These are phyloP conservation scores for Mus pahari DNA, from an alignment of 2,113 vertebrate species.

Conservation along the genomic window DNA sequence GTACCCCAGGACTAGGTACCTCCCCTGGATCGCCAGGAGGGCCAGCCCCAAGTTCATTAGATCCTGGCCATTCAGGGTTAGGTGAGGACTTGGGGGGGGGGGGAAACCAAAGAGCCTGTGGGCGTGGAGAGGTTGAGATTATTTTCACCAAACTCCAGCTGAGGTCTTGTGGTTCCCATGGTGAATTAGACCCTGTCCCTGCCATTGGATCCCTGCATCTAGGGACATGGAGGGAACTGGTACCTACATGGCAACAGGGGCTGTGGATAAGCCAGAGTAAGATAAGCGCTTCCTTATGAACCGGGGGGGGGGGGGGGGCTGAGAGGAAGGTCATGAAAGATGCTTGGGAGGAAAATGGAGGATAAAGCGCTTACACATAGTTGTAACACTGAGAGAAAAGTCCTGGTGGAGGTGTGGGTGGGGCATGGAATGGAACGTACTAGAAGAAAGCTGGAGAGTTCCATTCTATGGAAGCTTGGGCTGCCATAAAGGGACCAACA, in stretches of 20 bases:
- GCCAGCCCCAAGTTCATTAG: neutral
- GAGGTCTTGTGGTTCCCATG: neutral
- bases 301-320: too few species aligned
- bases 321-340: neutral
- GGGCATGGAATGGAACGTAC: neutral
- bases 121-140: neutral
- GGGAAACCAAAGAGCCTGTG: neutral
- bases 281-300: neutral
- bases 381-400: neutral
- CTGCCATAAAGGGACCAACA: too few species aligned
- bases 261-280: neutral
- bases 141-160: neutral
- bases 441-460: neutral
- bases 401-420: neutral
- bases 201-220: neutral
- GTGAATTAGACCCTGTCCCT: neutral
- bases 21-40: neutral
- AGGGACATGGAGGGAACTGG: rapidly evolving
- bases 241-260: rapidly evolving
- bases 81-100: rapidly evolving
- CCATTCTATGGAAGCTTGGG: neutral
- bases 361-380: neutral
- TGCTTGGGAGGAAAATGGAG: neutral
- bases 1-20: constrained; percentile 62
- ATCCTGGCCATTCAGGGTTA: neutral